Evolutionary conservation across 2,888 invertebrate genomes (phyloP).

Genomic region (Cremastobaeus sp.): DNA sequence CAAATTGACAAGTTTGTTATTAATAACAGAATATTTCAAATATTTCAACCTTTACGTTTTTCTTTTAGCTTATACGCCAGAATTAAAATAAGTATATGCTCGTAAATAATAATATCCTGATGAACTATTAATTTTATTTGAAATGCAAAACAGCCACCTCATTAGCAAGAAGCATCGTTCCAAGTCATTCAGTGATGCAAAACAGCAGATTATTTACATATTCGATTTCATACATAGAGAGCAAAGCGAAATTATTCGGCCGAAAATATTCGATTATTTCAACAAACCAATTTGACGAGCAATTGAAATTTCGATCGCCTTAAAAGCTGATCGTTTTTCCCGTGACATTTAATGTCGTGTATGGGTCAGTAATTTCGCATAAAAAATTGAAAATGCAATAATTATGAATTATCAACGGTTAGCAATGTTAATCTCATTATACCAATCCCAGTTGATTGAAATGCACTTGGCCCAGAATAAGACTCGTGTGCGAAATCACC

Average conservation of each 20-base stretch:
- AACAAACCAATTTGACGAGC: too few species aligned
- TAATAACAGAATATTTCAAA: too few species aligned
- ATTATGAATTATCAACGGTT: constrained; percentile 10
- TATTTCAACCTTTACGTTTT: background rate
- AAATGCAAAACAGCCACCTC: constrained; percentile 21
- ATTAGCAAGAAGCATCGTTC: constrained; percentile 14
- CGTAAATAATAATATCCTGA: constrained; percentile 28
- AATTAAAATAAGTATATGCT: constrained; percentile 14
- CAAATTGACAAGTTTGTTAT: background rate
- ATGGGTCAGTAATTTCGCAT: background rate
- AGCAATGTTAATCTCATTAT: constrained; percentile 20
- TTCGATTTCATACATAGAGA: too few species aligned
- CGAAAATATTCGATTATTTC: too few species aligned
- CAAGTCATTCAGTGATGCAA: constrained; percentile 18
- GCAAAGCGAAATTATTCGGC: too few species aligned
- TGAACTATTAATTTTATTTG: constrained; percentile 27
- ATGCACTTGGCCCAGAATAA: constrained; percentile 23
- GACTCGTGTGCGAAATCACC: constrained; percentile 63
- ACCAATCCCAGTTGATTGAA: constrained; percentile 25
- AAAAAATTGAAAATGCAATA: background rate
- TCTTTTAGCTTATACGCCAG: background rate
- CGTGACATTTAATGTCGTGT: too few species aligned
- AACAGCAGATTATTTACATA: constrained; percentile 25
- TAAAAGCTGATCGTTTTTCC: too few species aligned
- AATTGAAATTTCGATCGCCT: too few species aligned